These are phyloP conservation scores for Furcula furcula DNA, from an alignment of 2,888 invertebrate species.

Conservation along the genomic window DNA sequence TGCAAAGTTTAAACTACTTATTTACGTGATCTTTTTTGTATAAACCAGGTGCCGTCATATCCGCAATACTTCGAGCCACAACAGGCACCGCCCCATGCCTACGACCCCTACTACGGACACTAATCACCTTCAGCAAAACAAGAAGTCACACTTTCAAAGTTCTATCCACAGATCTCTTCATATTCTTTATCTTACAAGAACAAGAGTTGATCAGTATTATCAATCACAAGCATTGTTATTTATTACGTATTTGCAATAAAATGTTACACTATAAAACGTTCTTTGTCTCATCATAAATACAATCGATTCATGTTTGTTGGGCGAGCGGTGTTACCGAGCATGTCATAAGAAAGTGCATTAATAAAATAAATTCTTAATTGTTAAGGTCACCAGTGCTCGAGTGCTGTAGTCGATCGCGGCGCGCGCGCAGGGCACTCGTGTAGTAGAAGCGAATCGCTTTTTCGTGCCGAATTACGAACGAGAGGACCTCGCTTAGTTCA, in stretches of 20 bases:
- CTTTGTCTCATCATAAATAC: constrained; percentile 45
- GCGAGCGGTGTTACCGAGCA: constrained; percentile 36
- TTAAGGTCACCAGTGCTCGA: constrained; percentile 70
- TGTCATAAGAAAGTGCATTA: constrained; percentile 79
- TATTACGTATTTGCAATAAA: constrained; percentile 11
- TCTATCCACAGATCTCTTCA: constrained; percentile 22
- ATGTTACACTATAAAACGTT: constrained; percentile 16
- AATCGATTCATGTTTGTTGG: constrained; percentile 30
- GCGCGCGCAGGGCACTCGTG: constrained; percentile 76
- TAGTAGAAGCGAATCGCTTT: constrained; percentile 75
- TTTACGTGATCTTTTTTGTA: background rate
- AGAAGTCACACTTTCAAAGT: background rate
- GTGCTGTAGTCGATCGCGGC: constrained; percentile 66
- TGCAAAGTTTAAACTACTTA: background rate
- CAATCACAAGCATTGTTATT: constrained; percentile 5
- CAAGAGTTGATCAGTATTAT: constrained; percentile 18
- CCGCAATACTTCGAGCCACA: constrained; percentile 7
- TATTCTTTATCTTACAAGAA: constrained; percentile 37
- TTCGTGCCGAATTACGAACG: constrained; percentile 52
- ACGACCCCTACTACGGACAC: constrained; percentile 67
- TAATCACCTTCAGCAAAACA: constrained; percentile 19
- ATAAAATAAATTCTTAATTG: constrained; percentile 78
- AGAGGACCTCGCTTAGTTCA: constrained; percentile 72
- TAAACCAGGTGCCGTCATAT: constrained; percentile 8
- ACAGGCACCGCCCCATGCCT: constrained; percentile 27